These are phyloP conservation scores for Condylura cristata DNA, from an alignment of 2,113 vertebrate genomes.

Conservation along the genomic window DNA sequence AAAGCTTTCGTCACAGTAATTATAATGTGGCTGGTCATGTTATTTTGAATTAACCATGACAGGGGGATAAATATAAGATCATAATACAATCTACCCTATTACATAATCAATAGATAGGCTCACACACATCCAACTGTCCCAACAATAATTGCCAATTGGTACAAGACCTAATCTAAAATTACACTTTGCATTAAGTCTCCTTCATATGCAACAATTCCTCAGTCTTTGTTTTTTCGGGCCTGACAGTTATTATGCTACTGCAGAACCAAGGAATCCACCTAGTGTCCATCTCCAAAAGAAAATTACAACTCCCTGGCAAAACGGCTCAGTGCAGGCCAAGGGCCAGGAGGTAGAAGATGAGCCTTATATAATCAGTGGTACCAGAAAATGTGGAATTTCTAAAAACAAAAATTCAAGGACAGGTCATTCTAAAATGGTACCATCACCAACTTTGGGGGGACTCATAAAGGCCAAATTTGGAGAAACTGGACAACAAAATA, in stretches of 20 bases:
- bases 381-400: neutral
- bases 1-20: neutral
- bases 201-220: neutral
- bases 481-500: neutral
- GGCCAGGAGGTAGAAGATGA: neutral
- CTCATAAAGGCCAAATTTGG: neutral
- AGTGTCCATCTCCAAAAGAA: neutral
- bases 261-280: neutral
- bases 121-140: neutral
- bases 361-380: neutral
- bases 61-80: neutral
- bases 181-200: neutral
- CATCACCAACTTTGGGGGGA: neutral
- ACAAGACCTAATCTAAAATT: neutral
- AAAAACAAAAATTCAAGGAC: rapidly evolving
- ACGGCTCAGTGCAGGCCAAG: neutral
- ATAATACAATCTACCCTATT: neutral
- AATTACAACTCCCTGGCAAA: neutral
- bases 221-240: neutral
- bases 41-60: neutral
- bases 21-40: neutral
- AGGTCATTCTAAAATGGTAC: neutral
- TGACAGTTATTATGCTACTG: neutral
- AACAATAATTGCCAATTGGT: neutral
- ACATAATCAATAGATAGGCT: neutral